Evolutionary conservation across 1,140 invertebrate species (phyloP).

Genomic region (Drosophila setifemur): DNA sequence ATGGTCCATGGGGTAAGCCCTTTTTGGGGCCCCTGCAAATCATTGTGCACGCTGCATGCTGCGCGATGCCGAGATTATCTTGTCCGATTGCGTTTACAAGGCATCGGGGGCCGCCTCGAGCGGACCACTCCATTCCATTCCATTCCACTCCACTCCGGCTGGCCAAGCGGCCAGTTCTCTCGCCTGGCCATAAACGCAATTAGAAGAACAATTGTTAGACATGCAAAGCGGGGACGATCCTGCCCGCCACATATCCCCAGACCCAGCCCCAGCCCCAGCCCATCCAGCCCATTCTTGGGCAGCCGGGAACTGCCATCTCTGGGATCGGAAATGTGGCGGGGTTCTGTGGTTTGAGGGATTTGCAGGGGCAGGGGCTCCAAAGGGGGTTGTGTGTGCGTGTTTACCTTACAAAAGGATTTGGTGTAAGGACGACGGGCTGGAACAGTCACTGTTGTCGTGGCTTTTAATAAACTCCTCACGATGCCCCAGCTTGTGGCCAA

Average conservation of each 20-base stretch:
- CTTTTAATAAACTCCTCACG: constrained; percentile 78
- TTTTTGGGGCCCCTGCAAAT: constrained; percentile 54
- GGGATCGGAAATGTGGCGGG: not conserved
- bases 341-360: too few relatives aligned
- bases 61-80: constrained; percentile 71
- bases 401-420: constrained; percentile 74
- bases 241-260: not conserved
- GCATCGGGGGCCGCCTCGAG: constrained; percentile 35
- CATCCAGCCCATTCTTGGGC: constrained; percentile 34
- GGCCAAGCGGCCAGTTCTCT: constrained; percentile 29
- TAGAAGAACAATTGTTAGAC: constrained; percentile 82
- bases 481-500: constrained; percentile 21
- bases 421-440: constrained; percentile 15
- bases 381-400: constrained; percentile 61
- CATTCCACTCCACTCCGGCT: too few relatives aligned
- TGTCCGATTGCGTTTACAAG: constrained; percentile 80
- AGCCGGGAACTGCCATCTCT: constrained; percentile 68
- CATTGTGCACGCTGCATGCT: constrained; percentile 46
- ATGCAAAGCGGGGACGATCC: constrained; percentile 67
- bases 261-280: not conserved
- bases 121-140: constrained; percentile 18
- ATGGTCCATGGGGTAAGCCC: constrained; percentile 30
- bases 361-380: not conserved
- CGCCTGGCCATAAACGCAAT: constrained; percentile 74
- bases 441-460: constrained; percentile 37